Percentiles rank a stretch among this genome's conserved stretches.
phyloP scores from a whole-genome alignment of 2,888 invertebrate species.

The Mantis religiosa region DNA sequence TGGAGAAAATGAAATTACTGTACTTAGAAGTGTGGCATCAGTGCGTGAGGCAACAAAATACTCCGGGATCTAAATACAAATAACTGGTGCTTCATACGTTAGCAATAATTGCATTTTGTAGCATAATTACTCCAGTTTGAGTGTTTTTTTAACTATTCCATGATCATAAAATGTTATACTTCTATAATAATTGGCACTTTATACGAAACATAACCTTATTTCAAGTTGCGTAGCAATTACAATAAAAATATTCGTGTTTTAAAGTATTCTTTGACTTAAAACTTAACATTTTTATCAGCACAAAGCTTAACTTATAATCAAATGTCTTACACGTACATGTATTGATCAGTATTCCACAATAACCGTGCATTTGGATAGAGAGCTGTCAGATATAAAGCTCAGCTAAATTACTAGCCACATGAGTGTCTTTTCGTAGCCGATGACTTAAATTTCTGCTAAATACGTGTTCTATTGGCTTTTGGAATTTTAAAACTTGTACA shows the following conservation, averaged over 20 bases:
- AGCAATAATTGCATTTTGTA: too few relatives aligned
- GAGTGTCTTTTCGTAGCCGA: not conserved
- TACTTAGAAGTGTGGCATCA: too few relatives aligned
- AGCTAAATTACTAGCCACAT: not conserved
- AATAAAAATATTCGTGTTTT: too few relatives aligned
- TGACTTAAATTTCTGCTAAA: not conserved
- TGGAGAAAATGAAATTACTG: too few relatives aligned
- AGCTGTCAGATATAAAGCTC: not conserved
- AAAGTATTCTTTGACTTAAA: too few relatives aligned
- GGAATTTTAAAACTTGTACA: not conserved
- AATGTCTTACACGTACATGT: not conserved
- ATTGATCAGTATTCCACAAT: not conserved
- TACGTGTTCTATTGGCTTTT: not conserved
- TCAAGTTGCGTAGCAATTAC: not conserved
- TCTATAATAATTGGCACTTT: not conserved
- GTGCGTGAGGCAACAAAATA: too few relatives aligned
- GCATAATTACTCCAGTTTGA: too few relatives aligned
- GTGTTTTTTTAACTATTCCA: not conserved
- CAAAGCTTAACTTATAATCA: not conserved
- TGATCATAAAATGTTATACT: not conserved
- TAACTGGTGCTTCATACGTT: too few relatives aligned
- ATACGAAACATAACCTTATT: not conserved
- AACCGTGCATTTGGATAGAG: not conserved
- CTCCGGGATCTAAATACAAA: too few relatives aligned
- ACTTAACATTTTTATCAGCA: not conserved